phyloP scores from a whole-genome alignment of 2,113 vertebrate species.

The Ginglymostoma cirratum region DNA sequence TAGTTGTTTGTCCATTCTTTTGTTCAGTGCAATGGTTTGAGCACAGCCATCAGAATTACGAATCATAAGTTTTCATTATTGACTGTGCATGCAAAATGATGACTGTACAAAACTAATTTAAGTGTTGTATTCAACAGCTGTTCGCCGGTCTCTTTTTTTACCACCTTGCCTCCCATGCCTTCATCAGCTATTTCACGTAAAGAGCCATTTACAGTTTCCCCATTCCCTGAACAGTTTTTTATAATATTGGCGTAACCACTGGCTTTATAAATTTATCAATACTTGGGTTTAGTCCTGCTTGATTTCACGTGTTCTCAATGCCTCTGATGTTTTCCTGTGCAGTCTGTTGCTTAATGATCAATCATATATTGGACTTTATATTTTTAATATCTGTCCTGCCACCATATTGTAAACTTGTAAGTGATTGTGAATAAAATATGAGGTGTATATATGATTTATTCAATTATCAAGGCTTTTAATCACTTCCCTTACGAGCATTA shows the following conservation, averaged over 20 bases:
- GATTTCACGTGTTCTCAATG: background rate
- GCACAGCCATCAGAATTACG: slow-evolving; percentile 55
- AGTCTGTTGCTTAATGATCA: background rate
- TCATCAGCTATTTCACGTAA: slow-evolving; percentile 51
- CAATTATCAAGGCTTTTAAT: background rate
- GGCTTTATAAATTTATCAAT: slow-evolving; percentile 59
- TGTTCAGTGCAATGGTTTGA: slow-evolving; percentile 60
- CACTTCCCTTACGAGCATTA: background rate
- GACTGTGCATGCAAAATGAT: slow-evolving; percentile 55
- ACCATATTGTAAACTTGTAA: background rate
- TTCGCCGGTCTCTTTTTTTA: slow-evolving; percentile 59
- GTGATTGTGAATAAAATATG: background rate
- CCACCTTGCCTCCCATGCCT: slow-evolving; percentile 59
- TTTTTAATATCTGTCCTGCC: background rate
- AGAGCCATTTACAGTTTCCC: slow-evolving; percentile 52
- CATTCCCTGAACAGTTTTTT: slow-evolving; percentile 18
- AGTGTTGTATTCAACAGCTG: slow-evolving; percentile 62
- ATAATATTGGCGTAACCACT: slow-evolving; percentile 53
- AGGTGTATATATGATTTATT: background rate
- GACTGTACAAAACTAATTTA: slow-evolving; percentile 57
- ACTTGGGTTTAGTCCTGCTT: slow-evolving; percentile 15
- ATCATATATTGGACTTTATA: background rate
- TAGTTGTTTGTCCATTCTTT: slow-evolving; percentile 58
- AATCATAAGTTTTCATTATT: slow-evolving; percentile 59
- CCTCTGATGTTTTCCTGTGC: background rate